Evolutionary conservation across 2,797 vertebrate genomes (phyloP), one percentile per base, ranked within the genome.

Genomic region (Galagoides demidoff): DNA sequence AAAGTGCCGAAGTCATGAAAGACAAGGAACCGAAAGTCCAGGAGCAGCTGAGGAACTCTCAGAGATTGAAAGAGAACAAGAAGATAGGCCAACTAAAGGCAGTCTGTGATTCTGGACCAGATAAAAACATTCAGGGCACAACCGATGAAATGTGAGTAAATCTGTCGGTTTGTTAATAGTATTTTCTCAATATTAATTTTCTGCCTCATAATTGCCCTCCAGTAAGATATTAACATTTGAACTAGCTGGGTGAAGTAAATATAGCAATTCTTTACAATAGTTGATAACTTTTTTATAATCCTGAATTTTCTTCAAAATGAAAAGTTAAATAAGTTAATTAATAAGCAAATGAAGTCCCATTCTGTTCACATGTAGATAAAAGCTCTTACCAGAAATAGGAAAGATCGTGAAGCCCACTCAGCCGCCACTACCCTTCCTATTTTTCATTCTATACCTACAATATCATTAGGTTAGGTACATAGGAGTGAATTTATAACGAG

Each of bases 141-240:
- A 25, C 13, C 39, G 25, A 37, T 57, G 29, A 76, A 13, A 73
- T n/a, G 19, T 64, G 34, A 95, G 10, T 85, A 71, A 83, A 52
- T 68, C 66, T 55, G 37, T 17, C 79, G 4, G 19, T 59, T 70
- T 49, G 23, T 74, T 74, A 59, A n/a, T 45, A 23, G 3, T 43
- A 57, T 77, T 84, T 86, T 85, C 81, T 89, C 89, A 59, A 11
- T 34, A 71, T 31, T 43, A 85, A 57, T 81, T 87, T 90, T 10
- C 84, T 66, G 6, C 27, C 76, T 55, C 64, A 29, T 78, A 63
- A 37, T 57, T 52, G 22, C 27, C 59, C 20, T 55, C n/a, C 45
- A 7, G 27, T 74, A 68, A 94, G 13, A 59, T 91, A 8, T 73
- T 78, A 89, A 85, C 61, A 61, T 52, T 59, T 81, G 27, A 89